phyloP scores from a whole-genome alignment of 2,888 invertebrate genomes.

The Meandrusa payeni region DNA sequence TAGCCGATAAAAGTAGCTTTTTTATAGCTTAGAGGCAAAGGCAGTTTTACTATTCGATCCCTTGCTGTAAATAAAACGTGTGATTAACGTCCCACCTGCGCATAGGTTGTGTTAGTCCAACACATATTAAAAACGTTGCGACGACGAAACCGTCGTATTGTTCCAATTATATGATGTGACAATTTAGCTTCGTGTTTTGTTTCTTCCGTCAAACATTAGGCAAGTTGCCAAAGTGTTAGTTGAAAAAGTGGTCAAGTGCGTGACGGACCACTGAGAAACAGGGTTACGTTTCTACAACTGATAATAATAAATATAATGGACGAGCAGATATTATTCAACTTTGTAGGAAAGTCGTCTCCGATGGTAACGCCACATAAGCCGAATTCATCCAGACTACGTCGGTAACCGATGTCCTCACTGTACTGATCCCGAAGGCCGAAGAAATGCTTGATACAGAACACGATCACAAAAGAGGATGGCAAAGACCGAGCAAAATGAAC shows the following conservation, averaged over 20 bases:
- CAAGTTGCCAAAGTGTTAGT: constrained; percentile 50
- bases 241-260: constrained; percentile 46
- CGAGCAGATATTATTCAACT: too few relatives aligned
- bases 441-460: too few relatives aligned
- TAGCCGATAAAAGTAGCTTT: background rate
- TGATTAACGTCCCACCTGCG: constrained; percentile 14
- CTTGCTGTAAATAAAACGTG: constrained; percentile 12
- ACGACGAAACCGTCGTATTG: constrained; percentile 39
- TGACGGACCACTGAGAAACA: constrained; percentile 13
- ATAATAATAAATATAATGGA: constrained; percentile 12
- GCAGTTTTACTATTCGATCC: too few relatives aligned
- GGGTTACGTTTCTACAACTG: constrained; percentile 26
- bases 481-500: too few relatives aligned
- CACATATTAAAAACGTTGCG: constrained; percentile 20
- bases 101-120: constrained; percentile 12
- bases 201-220: constrained; percentile 59
- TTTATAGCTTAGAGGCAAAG: too few relatives aligned
- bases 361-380: too few relatives aligned
- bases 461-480: too few relatives aligned
- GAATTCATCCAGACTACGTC: too few relatives aligned
- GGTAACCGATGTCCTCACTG: too few relatives aligned
- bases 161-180: constrained; percentile 45
- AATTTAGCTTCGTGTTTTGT: constrained; percentile 43
- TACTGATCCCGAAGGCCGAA: too few relatives aligned
- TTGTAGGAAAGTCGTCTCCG: too few relatives aligned